Evolutionary conservation across 2,797 vertebrate genomes (phyloP).

Genomic region (Dromococcyx pavoninus): DNA sequence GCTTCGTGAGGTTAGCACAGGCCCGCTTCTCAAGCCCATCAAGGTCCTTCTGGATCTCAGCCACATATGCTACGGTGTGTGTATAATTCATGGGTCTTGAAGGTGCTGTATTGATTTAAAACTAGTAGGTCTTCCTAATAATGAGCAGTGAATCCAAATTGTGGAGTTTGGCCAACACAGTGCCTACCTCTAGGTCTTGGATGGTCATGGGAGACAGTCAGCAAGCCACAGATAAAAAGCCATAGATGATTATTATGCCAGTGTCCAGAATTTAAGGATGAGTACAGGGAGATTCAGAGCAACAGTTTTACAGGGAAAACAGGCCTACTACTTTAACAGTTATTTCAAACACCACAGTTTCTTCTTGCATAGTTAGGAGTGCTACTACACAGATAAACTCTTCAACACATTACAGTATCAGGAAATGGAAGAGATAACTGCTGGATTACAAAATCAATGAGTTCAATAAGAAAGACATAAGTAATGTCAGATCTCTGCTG

Average conservation of each 20-base stretch:
- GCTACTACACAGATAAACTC: background rate
- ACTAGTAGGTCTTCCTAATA: background rate
- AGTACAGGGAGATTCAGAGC: background rate
- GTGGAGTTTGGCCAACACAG: background rate
- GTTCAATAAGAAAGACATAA: conserved; percentile 11
- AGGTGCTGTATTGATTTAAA: background rate
- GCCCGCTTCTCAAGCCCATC: too few relatives aligned
- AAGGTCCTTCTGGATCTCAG: too few relatives aligned
- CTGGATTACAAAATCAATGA: conserved; percentile 9
- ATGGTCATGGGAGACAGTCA: background rate
- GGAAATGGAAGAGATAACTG: background rate
- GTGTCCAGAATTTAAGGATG: background rate
- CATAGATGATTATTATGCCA: background rate
- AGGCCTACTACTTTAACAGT: background rate
- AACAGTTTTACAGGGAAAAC: background rate
- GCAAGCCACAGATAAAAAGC: conserved; percentile 12
- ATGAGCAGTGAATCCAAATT: background rate
- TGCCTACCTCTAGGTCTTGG: background rate
- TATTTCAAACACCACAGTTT: background rate
- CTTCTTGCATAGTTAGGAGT: background rate
- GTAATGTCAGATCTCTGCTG: conserved; percentile 7
- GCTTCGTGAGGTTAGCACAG: too few relatives aligned
- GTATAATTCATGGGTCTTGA: background rate
- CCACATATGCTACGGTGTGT: background rate
- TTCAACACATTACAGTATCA: background rate